phyloP scores from a whole-genome alignment of 2,113 vertebrate genomes.

The Sisor rabdophorus region DNA sequence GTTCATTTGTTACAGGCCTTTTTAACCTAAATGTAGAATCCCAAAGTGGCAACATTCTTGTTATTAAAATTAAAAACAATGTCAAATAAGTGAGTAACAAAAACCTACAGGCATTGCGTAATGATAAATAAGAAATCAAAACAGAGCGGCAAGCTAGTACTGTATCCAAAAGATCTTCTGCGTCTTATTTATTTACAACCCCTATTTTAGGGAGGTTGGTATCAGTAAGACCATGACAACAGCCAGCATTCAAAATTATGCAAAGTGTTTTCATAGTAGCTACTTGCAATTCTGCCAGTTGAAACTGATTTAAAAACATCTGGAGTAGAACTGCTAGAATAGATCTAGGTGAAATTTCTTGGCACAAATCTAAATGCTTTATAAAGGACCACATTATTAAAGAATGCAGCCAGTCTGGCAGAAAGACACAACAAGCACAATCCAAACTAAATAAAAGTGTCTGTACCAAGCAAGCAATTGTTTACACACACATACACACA shows the following conservation, averaged over 20 bases:
- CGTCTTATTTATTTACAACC: background rate
- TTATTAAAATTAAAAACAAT: background rate
- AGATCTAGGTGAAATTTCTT: conserved; percentile 31
- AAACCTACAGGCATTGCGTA: background rate
- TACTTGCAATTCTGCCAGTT: background rate
- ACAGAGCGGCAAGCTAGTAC: background rate
- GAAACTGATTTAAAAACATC: background rate
- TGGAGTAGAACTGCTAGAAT: conserved; percentile 18
- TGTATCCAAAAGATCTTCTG: conserved; percentile 2
- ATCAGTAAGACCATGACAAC: conserved; percentile 41
- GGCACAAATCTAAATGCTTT: conserved; percentile 4
- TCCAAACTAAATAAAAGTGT: background rate
- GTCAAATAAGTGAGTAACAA: background rate
- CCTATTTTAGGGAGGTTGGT: conserved; percentile 25
- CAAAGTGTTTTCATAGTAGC: conserved; percentile 20
- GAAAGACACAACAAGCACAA: conserved; percentile 23
- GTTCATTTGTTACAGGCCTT: background rate
- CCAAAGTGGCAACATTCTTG: background rate
- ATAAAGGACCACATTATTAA: conserved; percentile 6
- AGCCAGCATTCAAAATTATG: conserved; percentile 37
- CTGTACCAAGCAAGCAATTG: background rate
- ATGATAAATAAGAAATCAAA: background rate
- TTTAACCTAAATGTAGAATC: background rate
- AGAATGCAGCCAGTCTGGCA: background rate
- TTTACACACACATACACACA: background rate